phyloP scores from a whole-genome alignment of 2,888 invertebrate species.

The Scrobipalpa atriplicella region DNA sequence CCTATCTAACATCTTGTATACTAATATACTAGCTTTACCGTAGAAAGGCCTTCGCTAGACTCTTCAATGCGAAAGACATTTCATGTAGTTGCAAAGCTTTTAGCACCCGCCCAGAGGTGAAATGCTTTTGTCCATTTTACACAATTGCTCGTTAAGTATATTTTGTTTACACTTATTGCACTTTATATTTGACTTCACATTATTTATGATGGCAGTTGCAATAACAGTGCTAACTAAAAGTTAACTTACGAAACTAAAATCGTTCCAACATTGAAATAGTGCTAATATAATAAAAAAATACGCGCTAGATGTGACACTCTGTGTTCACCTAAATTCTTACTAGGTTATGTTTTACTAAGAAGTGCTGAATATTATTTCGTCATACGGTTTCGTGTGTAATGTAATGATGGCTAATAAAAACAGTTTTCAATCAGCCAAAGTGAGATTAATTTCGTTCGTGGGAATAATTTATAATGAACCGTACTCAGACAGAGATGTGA shows the following conservation, averaged over 20 bases:
- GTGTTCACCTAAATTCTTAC: conserved; percentile 14
- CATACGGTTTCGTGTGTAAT: not conserved
- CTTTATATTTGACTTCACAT: not conserved
- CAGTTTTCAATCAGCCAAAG: conserved; percentile 22
- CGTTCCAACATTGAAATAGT: not conserved
- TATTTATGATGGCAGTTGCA: not conserved
- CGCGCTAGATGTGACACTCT: not conserved
- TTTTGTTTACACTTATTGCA: no score
- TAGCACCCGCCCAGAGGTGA: not conserved
- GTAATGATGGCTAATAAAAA: conserved; percentile 14
- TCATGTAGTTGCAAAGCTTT: not conserved
- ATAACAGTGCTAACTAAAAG: not conserved
- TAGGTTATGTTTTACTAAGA: conserved; percentile 26
- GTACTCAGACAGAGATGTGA: not conserved
- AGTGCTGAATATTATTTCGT: not conserved
- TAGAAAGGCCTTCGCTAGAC: not conserved
- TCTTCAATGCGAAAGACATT: not conserved
- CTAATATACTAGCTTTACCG: not conserved
- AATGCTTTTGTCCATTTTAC: not conserved
- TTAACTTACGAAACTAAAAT: not conserved
- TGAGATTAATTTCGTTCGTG: conserved; percentile 18
- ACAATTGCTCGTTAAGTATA: not conserved
- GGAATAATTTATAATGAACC: conserved; percentile 19
- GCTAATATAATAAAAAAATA: not conserved
- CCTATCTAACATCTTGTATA: no score